Base-by-base conservation (phyloP, 1,140 invertebrate species). In the Drosophila ambigua region DNA sequence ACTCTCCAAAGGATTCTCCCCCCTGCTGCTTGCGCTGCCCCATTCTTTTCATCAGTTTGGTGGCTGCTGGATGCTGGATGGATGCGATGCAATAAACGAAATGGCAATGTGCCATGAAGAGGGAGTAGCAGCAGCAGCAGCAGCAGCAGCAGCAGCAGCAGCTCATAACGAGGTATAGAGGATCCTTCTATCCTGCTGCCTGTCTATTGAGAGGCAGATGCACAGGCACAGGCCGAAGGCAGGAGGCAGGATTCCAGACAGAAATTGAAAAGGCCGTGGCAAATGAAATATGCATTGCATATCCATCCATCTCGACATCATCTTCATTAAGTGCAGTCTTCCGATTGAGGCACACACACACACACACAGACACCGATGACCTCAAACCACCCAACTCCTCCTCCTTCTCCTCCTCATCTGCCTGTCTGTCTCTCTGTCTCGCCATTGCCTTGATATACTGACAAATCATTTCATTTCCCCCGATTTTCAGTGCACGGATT, bases 401-500 rank as follows among this genome's bases (percentile, higher is more conserved):
- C 3, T 49, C 41, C 13, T 26, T 16, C 9, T 63, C 20, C 39
- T 26, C 31, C 63, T 51, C 39, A 26, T 24, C 15, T 51, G 28
- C 44, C 46, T 16, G 31, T 23, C 55, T 49, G 39, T 49, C 51
- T 24, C 20, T 26, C 64, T 63, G 51, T 54, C 76, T 59, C 57
- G 49, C 35, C 26, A 41, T 74, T 72, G 82, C 82, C 78, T 85
- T 85, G 69, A 85, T 85, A 75, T 61, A 69, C 68, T 87, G 78
- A 87, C 77, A 85, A 87, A 85, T 85, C 78, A 85, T 81, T 87
- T 85, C 59, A 65, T 76, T 74, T 77, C 77, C 81, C 71, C 59
- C 55, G 53, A 39, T 39, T 13, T 39, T 39, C 48, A 58, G 43
- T 53, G 74, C 53, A 51, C 61, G 53, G 26, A 46, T 52, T 52